These are phyloP conservation scores for Sebastes hubbsi DNA, from an alignment of 2,797 vertebrate species.

Conservation along the genomic window DNA sequence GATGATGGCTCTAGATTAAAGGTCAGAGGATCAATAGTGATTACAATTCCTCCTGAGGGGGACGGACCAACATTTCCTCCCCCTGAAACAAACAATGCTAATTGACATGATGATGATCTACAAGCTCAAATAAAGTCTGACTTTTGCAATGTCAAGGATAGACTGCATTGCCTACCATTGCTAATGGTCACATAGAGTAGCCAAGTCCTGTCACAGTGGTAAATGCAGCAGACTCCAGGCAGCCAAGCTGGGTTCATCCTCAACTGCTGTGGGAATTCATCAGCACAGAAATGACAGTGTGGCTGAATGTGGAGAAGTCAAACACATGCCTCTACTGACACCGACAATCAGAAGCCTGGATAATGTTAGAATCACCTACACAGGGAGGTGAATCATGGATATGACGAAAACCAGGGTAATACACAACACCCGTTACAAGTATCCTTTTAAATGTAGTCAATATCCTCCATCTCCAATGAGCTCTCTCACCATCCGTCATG, in stretches of 20 bases:
- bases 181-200: background rate
- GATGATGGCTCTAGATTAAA: background rate
- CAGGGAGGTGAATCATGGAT: background rate
- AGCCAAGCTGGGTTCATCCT: background rate
- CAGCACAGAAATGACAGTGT: background rate
- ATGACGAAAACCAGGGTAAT: background rate
- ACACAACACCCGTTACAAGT: background rate
- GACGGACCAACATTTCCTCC: background rate
- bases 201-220: constrained; percentile 2
- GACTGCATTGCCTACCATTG: background rate
- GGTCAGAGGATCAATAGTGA: background rate
- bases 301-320: background rate
- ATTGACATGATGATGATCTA: background rate
- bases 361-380: background rate
- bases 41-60: background rate
- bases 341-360: background rate
- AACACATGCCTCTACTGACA: background rate
- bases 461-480: background rate
- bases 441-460: background rate
- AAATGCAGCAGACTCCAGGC: background rate
- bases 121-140: background rate
- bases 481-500: background rate
- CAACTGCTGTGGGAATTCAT: background rate
- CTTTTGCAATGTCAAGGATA: background rate
- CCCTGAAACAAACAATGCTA: background rate